Percentiles rank a stretch among this genome's conserved stretches.
Evolutionary conservation across 2,888 invertebrate genomes (phyloP).

Genomic region (Oxyteleia sp.): DNA sequence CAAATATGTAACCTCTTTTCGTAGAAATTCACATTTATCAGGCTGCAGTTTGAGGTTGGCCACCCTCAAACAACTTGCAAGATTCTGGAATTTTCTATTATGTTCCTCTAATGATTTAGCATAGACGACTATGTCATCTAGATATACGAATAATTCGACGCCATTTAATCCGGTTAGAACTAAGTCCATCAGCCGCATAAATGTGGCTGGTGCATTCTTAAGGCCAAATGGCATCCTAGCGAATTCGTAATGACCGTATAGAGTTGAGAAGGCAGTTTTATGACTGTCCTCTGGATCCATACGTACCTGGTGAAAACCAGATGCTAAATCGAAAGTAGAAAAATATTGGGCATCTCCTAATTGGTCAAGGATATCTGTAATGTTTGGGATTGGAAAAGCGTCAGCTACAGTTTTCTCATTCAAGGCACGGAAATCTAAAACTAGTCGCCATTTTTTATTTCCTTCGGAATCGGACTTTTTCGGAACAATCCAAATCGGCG

Average conservation of each 20-base stretch:
- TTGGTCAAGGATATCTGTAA: not conserved
- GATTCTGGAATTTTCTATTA: no score
- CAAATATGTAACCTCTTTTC: conserved; percentile 76
- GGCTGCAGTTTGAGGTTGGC: conserved; percentile 69
- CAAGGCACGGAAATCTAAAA: not conserved
- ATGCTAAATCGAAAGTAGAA: not conserved
- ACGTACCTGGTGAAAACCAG: not conserved
- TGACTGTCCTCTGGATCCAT: not conserved
- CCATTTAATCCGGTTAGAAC: not conserved
- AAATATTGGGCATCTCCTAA: not conserved
- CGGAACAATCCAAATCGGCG: not conserved
- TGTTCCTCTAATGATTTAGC: not conserved
- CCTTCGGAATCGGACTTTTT: not conserved
- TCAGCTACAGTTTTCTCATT: not conserved
- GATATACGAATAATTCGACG: not conserved
- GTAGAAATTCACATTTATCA: conserved; percentile 76
- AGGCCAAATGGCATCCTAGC: not conserved
- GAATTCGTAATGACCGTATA: not conserved
- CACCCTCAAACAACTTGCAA: no score
- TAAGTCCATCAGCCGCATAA: not conserved
- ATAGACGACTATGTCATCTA: not conserved
- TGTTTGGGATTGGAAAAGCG: not conserved
- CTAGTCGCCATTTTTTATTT: not conserved
- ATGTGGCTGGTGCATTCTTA: conserved; percentile 1
- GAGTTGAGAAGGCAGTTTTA: not conserved